Percentiles rank a stretch among this genome's conserved stretches.
These are phyloP conservation scores for Rhineura floridana DNA, from an alignment of 2,113 vertebrate genomes.

Conservation along the genomic window DNA sequence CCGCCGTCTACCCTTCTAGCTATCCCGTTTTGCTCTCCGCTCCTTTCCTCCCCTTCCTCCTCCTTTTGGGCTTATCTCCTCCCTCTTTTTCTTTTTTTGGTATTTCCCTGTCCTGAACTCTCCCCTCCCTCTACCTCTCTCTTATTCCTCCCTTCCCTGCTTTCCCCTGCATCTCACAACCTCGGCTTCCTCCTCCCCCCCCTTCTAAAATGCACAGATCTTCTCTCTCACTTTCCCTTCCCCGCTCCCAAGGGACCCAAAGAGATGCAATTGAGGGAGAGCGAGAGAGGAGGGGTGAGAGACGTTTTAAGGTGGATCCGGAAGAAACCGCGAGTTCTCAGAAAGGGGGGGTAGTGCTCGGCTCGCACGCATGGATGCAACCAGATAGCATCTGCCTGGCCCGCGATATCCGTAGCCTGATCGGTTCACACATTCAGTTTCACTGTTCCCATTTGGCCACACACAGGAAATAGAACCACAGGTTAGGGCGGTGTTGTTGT, in stretches of 20 bases:
- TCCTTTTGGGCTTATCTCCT: no score
- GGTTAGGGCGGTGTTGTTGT: no score
- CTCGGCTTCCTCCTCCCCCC: background rate
- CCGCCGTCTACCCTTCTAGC: background rate
- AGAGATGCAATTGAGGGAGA: conserved; percentile 19
- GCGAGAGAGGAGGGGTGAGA: background rate
- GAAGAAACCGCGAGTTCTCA: background rate
- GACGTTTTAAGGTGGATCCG: conserved; percentile 24
- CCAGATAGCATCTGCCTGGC: background rate
- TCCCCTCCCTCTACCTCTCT: background rate
- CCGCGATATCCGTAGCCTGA: no score
- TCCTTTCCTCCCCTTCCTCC: background rate
- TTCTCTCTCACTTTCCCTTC: conserved; percentile 30
- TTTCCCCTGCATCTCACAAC: conserved; percentile 12
- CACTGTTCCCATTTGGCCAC: no score
- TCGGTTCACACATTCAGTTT: no score
- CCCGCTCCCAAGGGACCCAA: conserved; percentile 21
- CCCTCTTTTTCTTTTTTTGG: background rate
- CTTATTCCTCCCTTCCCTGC: background rate
- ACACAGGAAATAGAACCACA: no score
- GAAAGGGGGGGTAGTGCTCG: background rate
- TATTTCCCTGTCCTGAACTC: background rate
- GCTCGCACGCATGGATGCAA: background rate
- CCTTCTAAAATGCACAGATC: conserved; percentile 33
- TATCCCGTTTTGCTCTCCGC: background rate